These are phyloP conservation scores for Prionailurus viverrinus DNA, from an alignment of 2,113 vertebrate species.

Conservation along the genomic window DNA sequence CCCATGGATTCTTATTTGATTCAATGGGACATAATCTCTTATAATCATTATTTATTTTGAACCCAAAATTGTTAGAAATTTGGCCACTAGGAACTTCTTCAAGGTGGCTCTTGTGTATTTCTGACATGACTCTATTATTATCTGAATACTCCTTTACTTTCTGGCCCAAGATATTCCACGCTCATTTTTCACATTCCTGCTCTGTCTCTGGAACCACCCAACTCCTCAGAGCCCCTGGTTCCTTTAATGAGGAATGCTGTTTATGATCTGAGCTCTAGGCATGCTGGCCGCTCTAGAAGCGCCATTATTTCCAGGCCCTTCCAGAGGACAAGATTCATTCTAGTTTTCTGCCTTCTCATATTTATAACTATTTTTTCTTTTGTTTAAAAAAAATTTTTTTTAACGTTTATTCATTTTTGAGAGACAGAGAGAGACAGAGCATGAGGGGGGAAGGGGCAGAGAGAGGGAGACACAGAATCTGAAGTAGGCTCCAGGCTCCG, in stretches of 20 bases:
- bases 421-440: no score
- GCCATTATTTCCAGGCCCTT: neutral
- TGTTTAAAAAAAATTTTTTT: no score
- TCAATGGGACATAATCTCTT: neutral
- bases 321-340: neutral
- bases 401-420: no score
- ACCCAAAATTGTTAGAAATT: neutral
- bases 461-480: no score
- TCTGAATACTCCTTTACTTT: neutral
- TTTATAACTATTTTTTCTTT: no score
- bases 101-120: neutral
- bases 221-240: neutral
- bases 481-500: no score
- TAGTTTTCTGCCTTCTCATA: neutral
- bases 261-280: neutral
- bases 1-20: neutral
- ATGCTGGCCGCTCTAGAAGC: rapidly evolving
- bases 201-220: neutral
- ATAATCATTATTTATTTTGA: neutral
- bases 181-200: neutral
- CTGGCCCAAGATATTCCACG: neutral
- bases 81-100: neutral
- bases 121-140: neutral
- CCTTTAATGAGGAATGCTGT: neutral
- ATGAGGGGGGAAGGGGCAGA: no score